Evolutionary conservation across 2,113 vertebrate species (phyloP).

Genomic region (Forbesichthys agassizii): DNA sequence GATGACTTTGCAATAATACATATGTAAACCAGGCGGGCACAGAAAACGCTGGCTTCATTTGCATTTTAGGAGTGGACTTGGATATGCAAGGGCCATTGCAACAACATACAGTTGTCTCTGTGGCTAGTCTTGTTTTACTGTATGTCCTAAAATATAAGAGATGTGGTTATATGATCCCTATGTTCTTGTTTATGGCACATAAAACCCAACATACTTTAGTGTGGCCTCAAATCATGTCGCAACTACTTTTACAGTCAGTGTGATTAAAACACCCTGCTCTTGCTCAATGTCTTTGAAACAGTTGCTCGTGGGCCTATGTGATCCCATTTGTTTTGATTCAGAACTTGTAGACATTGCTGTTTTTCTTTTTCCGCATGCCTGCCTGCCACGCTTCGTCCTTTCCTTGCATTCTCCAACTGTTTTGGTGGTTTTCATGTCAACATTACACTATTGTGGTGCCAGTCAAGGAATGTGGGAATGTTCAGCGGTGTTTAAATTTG

Average conservation of each 20-base stretch:
- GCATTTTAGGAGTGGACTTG: slow-evolving; percentile 27
- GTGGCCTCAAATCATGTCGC: slow-evolving; percentile 20
- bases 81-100: slow-evolving; percentile 17
- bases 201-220: not conserved
- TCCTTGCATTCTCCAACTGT: no score
- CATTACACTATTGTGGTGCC: no score
- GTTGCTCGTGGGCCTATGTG: slow-evolving; percentile 9
- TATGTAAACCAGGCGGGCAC: not conserved
- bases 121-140: not conserved
- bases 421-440: no score
- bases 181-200: slow-evolving; percentile 10
- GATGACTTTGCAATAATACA: not conserved
- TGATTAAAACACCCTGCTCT: slow-evolving; percentile 31
- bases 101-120: not conserved
- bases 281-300: slow-evolving; percentile 34
- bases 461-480: no score
- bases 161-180: not conserved
- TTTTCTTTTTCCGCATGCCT: no score
- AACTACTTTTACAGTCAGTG: slow-evolving; percentile 9
- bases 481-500: no score
- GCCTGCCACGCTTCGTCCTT: not conserved
- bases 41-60: not conserved
- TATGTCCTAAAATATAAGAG: not conserved
- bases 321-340: slow-evolving; percentile 1
- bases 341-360: not conserved